Evolutionary conservation across 2,113 vertebrate species (phyloP).

Genomic region (Eulacestoma nigropectus): DNA sequence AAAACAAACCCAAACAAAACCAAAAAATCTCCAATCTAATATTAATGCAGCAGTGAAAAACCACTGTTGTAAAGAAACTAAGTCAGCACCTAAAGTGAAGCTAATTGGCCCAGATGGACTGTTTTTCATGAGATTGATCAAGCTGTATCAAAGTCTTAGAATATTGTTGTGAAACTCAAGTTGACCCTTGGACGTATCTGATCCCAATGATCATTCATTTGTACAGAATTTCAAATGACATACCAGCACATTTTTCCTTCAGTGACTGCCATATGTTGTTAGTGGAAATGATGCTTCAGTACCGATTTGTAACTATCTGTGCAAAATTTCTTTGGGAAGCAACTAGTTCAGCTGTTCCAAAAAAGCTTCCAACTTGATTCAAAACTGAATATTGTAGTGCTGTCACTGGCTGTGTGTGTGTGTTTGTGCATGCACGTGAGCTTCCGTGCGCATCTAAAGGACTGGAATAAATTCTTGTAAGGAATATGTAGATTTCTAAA

Average conservation of each 20-base stretch:
- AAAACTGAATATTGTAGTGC: neutral
- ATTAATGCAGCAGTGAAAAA: neutral
- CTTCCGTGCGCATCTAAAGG: neutral
- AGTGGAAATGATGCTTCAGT: neutral
- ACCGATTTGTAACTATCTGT: neutral
- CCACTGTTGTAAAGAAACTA: neutral
- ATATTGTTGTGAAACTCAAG: neutral
- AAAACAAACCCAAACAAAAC: neutral
- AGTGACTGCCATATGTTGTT: neutral
- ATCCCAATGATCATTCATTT: neutral
- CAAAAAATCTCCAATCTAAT: neutral
- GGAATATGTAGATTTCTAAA: neutral
- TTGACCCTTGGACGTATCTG: slow-evolving; percentile 1
- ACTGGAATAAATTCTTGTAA: neutral
- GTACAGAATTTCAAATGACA: neutral
- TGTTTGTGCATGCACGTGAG: rapidly evolving
- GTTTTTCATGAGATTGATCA: slow-evolving; percentile 2
- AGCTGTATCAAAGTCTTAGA: neutral
- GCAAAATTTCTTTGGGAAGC: neutral
- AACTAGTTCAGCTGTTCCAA: neutral
- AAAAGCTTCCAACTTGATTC: neutral
- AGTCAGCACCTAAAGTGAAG: neutral
- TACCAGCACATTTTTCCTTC: neutral
- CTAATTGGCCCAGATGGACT: neutral
- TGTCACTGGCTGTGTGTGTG: neutral